Evolutionary conservation across 2,888 invertebrate species (phyloP).

Genomic region (Sinentomon sp.): DNA sequence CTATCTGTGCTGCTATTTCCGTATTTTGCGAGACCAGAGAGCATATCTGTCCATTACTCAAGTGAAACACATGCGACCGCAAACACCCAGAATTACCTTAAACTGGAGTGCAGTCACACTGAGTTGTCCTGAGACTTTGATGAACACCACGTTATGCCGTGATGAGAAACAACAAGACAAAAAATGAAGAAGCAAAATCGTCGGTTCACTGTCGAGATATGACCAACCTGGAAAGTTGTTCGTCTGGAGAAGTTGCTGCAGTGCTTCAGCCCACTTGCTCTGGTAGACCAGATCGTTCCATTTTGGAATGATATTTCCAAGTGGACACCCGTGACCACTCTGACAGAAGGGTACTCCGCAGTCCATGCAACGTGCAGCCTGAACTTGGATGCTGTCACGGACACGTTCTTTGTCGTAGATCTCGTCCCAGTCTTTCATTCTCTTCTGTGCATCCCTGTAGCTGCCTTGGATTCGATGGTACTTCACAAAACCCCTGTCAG

Average conservation of each 20-base stretch:
- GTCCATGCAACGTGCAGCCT: slow-evolving; percentile 93
- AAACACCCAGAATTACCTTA: no score
- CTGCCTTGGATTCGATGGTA: slow-evolving; percentile 65
- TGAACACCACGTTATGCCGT: no score
- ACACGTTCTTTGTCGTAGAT: slow-evolving; percentile 69
- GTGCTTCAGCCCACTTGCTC: slow-evolving; percentile 77
- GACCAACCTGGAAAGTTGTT: slow-evolving; percentile 75
- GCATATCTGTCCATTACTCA: no score
- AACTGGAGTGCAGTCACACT: no score
- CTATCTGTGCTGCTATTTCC: no score
- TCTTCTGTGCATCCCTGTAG: slow-evolving; percentile 58
- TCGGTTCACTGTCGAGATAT: no score
- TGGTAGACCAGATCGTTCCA: slow-evolving; percentile 95
- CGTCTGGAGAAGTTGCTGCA: slow-evolving; percentile 76
- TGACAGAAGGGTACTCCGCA: slow-evolving; percentile 98
- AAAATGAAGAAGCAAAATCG: no score
- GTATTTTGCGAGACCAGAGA: no score
- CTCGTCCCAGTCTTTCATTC: slow-evolving; percentile 87
- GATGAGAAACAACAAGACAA: no score
- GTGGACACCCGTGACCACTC: slow-evolving; percentile 76
- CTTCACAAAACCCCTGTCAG: slow-evolving; percentile 79
- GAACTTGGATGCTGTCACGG: slow-evolving; percentile 43
- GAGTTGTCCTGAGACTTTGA: no score
- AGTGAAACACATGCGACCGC: no score
- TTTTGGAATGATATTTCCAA: slow-evolving; percentile 95